Evolutionary conservation across 2,888 invertebrate species (phyloP).

Genomic region (Leucoptera coffeella): DNA sequence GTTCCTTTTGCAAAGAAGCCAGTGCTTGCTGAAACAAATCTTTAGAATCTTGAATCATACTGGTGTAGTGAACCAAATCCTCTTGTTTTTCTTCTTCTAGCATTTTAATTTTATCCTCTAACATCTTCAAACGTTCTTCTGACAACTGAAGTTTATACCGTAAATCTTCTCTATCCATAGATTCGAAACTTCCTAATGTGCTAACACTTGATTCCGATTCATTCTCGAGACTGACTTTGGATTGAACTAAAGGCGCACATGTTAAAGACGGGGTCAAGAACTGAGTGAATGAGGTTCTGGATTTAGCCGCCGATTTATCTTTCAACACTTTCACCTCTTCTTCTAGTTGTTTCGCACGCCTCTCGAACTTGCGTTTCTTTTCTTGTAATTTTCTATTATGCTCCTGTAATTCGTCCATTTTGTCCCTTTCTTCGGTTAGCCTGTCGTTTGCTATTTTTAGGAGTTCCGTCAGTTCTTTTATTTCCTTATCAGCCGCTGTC

Average conservation of each 20-base stretch:
- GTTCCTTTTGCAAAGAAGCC: too few species aligned
- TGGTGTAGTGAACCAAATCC: too few species aligned
- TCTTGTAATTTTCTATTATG: constrained; percentile 51
- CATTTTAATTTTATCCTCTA: constrained; percentile 57
- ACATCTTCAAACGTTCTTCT: constrained; percentile 59
- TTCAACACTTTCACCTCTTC: constrained; percentile 17
- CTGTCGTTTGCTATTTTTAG: constrained; percentile 50
- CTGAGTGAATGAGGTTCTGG: too few species aligned
- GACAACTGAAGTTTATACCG: constrained; percentile 52
- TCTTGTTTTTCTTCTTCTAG: too few species aligned
- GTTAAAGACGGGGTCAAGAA: constrained; percentile 10
- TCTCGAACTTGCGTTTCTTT: constrained; percentile 27
- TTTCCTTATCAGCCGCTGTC: constrained; percentile 57
- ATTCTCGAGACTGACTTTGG: background rate
- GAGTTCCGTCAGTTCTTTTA: constrained; percentile 53
- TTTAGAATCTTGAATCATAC: too few species aligned
- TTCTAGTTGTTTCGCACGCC: constrained; percentile 16
- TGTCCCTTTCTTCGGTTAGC: constrained; percentile 52
- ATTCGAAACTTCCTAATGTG: too few species aligned
- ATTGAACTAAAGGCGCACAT: too few species aligned
- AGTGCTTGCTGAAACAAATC: too few species aligned
- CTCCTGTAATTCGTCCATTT: constrained; percentile 52
- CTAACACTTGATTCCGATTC: too few species aligned
- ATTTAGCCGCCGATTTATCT: too few species aligned
- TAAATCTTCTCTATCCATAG: constrained; percentile 30